Evolutionary conservation across 2,797 vertebrate genomes (phyloP).

Genomic region (Pseudochromis fuscus): DNA sequence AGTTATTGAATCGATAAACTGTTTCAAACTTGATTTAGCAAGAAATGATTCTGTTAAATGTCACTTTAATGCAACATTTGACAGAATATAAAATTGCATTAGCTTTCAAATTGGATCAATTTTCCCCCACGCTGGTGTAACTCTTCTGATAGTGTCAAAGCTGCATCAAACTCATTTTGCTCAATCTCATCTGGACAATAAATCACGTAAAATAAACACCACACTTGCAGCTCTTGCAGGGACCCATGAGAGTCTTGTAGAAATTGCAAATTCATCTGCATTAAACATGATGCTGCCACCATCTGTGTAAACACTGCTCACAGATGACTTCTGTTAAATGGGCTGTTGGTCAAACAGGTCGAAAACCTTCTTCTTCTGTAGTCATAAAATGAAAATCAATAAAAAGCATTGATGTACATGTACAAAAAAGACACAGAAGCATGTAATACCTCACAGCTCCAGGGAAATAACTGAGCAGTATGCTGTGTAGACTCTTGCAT

Average conservation of each 20-base stretch:
- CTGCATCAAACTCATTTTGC: neutral
- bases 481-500: constrained; percentile 4
- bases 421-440: too few relatives aligned
- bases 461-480: constrained; percentile 16
- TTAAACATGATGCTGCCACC: neutral
- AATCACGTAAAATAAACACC: neutral
- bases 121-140: too few relatives aligned
- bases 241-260: neutral
- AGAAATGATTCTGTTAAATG: too few relatives aligned
- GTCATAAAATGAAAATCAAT: too few relatives aligned
- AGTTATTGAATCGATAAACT: too few relatives aligned
- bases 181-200: neutral
- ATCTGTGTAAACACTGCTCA: neutral
- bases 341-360: too few relatives aligned
- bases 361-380: neutral
- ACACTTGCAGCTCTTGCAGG: neutral
- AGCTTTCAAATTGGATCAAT: too few relatives aligned
- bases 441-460: neutral
- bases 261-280: neutral
- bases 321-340: neutral
- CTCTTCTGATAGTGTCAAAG: too few relatives aligned
- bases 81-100: too few relatives aligned
- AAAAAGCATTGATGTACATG: too few relatives aligned
- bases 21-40: too few relatives aligned
- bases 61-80: too few relatives aligned